Evolutionary conservation across 2,797 vertebrate species (phyloP), one percentile per base, ranked within the genome.

Genomic region (Pangasius larnaudii): DNA sequence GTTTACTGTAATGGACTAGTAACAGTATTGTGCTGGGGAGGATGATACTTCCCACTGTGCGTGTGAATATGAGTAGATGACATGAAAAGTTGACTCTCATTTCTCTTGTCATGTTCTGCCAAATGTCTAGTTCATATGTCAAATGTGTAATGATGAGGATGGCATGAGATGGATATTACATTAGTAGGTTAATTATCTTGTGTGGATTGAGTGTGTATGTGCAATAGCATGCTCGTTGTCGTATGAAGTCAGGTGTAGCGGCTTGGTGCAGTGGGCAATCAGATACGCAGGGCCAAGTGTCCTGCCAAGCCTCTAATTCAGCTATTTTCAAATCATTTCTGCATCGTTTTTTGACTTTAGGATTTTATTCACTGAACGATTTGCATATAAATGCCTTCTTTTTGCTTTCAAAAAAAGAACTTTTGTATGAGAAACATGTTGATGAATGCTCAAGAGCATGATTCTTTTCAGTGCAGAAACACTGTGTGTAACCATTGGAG

Each of bases 401-500:
- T 82, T 36, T 49, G 30, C 10, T 75, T 74, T 39, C 30, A 27
- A 39, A 49, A 51, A 39, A 74, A 61, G 46, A 39, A 33, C 36
- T 13, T 86, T 77, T 89, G 46, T 78, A 49, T 24, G 6, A 78
- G 7, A 9, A 67, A 56, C 53, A 83, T 18, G 18, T 65, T 88
- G 79, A 85, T 82, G 69, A 87, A 88, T 61, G 74, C 79, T 84
- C 87, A 85, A 84, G 59, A 84, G 84, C 74, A 69, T 19, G 10
- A 84, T 90, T 88, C 88, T 86, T 89, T 86, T 75, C 33, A 14
- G 56, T 86, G 65, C 58, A 71, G 84, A 88, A 85, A 86, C 84
- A 69, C 22, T 63, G 33, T 63, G 90, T 87, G 85, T 86, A 87
- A 81, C 89, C 87, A 83, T 72, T 86, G 87, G 87, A 89, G 88